Evolutionary conservation across 92 coral and sea anemone genomes (phyloP), one percentile per base, ranked within the genome.

Genomic region (Pocillopora meandrina): DNA sequence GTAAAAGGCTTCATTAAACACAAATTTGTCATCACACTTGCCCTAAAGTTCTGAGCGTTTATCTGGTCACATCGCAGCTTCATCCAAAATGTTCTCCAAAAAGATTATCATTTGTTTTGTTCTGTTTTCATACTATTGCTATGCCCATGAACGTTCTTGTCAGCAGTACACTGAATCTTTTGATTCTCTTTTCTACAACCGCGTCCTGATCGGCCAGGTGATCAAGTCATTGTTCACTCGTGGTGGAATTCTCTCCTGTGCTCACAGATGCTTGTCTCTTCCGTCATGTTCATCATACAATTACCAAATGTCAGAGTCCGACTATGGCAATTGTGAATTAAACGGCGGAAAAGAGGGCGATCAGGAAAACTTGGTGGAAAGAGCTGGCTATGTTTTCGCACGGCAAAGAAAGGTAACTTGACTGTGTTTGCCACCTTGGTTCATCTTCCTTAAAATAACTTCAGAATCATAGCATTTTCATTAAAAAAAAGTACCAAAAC

Each of bases 241-340:
- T 26, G 4, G 49, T 2, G 79, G 79, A 75, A 58, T 75, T 75
- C 57, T 75, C 31, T 31, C 66, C 55, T 75, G 79, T 15, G 79
- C 55, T 58, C 56, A 75, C 55, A 75, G 60, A 10, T 75, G 79
- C 13, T 59, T 75, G 55, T 56, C 79, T 60, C 26, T 59, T 0
- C 2, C 79, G 15, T 6, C 56, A 8, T 59, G 79, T 33, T 59
- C 67, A 8, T 75, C 79, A 10, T 69, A 69, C 74, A 69, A 69
- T 52, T 69, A 69, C 6, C 56, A 69, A 35, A 69, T 52, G 7
- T 69, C 52, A 5, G 74, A 47, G 4, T 5, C 74, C 16, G n/a
- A 69, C 16, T 47, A 69, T 69, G 23, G 74, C 55, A 10, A 31
- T 33, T 69, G 74, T 35, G 74, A 69, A 56, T 69, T 69, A 35